A percentile compares a stretch with the other conserved stretches of the same genome.
These are phyloP conservation scores for Gerris lacustris DNA, from an alignment of 2,888 invertebrate genomes.

Conservation along the genomic window DNA sequence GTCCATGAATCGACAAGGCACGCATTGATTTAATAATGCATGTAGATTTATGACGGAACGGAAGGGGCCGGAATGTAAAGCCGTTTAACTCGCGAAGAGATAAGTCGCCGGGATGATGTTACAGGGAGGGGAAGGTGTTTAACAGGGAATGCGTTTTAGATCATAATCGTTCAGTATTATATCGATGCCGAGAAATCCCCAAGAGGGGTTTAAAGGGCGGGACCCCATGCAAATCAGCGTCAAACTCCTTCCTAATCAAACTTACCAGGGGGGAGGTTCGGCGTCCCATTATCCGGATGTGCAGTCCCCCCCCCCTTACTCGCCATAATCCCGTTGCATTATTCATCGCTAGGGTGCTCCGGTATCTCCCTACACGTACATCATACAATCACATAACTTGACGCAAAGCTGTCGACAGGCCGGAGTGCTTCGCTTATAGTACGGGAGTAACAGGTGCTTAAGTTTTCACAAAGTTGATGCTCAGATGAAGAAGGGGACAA, in stretches of 20 bases:
- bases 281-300: neutral
- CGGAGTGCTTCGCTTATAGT: neutral
- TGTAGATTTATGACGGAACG: neutral
- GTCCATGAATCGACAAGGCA: too few relatives aligned
- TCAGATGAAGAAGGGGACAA: neutral
- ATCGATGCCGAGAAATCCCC: neutral
- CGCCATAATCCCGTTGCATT: neutral
- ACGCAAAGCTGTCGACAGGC: neutral
- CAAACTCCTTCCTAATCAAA: slow-evolving; percentile 1
- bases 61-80: neutral
- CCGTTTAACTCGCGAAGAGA: neutral
- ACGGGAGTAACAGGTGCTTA: neutral
- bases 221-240: neutral
- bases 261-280: neutral
- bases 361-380: neutral
- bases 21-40: too few relatives aligned
- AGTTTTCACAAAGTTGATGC: neutral
- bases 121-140: neutral
- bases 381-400: neutral
- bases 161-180: neutral
- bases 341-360: neutral
- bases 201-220: neutral
- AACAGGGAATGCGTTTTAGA: neutral
- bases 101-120: neutral
- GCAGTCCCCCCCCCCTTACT: neutral